A percentile compares a stretch with the other conserved stretches of the same genome.
Evolutionary conservation across 37 sponge, comb jelly and placozoan species (phyloP).

Genomic region (Spongia lamella): DNA sequence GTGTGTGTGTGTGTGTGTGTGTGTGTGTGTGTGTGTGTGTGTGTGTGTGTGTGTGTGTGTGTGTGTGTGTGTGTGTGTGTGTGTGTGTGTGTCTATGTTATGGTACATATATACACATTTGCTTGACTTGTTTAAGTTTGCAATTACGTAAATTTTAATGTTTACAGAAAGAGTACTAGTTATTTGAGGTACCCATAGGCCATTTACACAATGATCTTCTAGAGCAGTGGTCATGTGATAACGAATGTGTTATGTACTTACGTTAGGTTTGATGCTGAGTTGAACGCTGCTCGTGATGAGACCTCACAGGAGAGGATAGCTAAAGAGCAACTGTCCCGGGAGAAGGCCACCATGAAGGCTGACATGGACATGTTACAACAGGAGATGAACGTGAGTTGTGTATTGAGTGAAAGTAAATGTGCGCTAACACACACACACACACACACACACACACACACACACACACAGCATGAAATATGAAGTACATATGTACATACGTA

Average conservation of each 20-base stretch:
- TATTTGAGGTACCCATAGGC: not conserved
- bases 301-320: slow-evolving; percentile 53
- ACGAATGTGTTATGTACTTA: not conserved
- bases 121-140: not conserved
- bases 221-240: not conserved
- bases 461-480: not conserved
- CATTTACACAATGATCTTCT: not conserved
- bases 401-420: not conserved
- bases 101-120: not conserved
- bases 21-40: too few species aligned
- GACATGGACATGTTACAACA: slow-evolving; percentile 46
- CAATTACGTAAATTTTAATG: not conserved
- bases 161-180: not conserved
- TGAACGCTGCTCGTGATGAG: slow-evolving; percentile 67
- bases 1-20: too few species aligned
- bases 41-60: too few species aligned
- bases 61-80: too few species aligned
- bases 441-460: not conserved
- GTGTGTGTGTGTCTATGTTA: not conserved
- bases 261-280: slow-evolving; percentile 77
- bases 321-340: slow-evolving; percentile 71
- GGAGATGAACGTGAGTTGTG: slow-evolving; percentile 40
- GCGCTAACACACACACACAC: too few species aligned
- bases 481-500: not conserved
- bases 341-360: slow-evolving; percentile 60